Evolutionary conservation across 1,140 invertebrate genomes (phyloP).

Genomic region (Manduca sexta): DNA sequence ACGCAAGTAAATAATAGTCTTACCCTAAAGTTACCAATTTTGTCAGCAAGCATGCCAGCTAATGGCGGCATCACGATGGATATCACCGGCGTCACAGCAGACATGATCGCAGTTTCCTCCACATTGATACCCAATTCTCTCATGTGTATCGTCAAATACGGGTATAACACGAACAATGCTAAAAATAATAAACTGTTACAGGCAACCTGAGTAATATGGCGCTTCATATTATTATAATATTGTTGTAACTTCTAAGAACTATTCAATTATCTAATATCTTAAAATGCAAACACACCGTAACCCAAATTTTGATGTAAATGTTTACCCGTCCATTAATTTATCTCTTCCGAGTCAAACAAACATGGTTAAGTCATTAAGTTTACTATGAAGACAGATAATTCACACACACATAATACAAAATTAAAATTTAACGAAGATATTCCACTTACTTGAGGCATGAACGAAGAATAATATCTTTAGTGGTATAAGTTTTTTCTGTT

Average conservation of each 20-base stretch:
- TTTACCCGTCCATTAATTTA: background rate
- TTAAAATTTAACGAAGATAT: too few relatives aligned
- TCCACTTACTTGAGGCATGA: slow-evolving; percentile 82
- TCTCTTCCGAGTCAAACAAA: too few relatives aligned
- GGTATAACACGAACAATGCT: slow-evolving; percentile 81
- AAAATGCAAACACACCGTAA: too few relatives aligned
- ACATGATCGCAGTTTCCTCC: slow-evolving; percentile 90
- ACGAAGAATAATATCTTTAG: slow-evolving; percentile 85
- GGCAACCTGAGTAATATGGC: background rate
- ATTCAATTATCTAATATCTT: too few relatives aligned
- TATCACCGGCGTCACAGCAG: slow-evolving; percentile 84
- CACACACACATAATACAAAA: too few relatives aligned
- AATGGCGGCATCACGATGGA: slow-evolving; percentile 86
- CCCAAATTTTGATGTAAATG: background rate
- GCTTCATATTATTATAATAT: background rate
- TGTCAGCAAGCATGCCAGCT: slow-evolving; percentile 84
- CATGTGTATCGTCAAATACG: slow-evolving; percentile 91
- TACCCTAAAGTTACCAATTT: slow-evolving; percentile 88
- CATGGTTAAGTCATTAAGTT: too few relatives aligned
- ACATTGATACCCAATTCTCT: slow-evolving; percentile 86
- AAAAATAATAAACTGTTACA: background rate
- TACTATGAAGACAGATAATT: too few relatives aligned
- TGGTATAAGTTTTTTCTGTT: slow-evolving; percentile 81
- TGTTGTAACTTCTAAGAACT: background rate
- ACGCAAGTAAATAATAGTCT: slow-evolving; percentile 22